A percentile compares a stretch with the other conserved stretches of the same genome.
Conservation (phyloP, 2,113 vertebrate species). For the Callipepla californica region DNA sequence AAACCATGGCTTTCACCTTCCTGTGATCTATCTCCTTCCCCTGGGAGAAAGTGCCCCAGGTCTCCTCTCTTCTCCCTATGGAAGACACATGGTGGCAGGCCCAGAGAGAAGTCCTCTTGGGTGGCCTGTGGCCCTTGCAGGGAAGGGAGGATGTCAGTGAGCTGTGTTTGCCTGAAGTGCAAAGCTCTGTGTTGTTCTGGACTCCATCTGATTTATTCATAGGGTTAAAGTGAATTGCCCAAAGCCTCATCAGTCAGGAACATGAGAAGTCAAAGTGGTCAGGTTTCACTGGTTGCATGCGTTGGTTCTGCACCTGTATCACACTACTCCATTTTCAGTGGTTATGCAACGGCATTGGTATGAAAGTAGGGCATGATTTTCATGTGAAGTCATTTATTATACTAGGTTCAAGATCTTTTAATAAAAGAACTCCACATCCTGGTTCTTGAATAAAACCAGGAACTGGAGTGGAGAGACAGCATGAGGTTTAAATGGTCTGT, state of each 20-base stretch:
- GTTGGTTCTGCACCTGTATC: background rate
- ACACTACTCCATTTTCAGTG: background rate
- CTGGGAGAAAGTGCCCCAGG: background rate
- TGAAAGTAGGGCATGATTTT: background rate
- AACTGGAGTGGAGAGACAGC: background rate
- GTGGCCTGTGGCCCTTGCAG: background rate
- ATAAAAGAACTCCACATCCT: background rate
- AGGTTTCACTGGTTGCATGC: background rate
- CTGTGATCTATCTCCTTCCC: background rate
- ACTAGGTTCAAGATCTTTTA: background rate
- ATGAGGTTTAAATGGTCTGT: background rate
- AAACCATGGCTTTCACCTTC: background rate
- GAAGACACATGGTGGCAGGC: background rate
- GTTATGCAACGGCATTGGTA: background rate
- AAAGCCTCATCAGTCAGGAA: constrained; percentile 1
- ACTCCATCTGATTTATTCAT: background rate
- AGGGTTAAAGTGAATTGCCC: background rate
- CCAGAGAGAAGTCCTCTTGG: background rate
- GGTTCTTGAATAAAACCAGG: background rate
- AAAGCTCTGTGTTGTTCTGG: background rate
- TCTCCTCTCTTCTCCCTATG: accelerated
- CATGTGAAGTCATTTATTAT: constrained; percentile 8
- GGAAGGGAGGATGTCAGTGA: background rate
- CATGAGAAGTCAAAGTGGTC: constrained; percentile 18
- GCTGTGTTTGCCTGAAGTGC: background rate